A percentile compares a stretch with the other conserved stretches of the same genome.
phyloP scores from a whole-genome alignment of 2,888 invertebrate species.

The Eilema griseolum region DNA sequence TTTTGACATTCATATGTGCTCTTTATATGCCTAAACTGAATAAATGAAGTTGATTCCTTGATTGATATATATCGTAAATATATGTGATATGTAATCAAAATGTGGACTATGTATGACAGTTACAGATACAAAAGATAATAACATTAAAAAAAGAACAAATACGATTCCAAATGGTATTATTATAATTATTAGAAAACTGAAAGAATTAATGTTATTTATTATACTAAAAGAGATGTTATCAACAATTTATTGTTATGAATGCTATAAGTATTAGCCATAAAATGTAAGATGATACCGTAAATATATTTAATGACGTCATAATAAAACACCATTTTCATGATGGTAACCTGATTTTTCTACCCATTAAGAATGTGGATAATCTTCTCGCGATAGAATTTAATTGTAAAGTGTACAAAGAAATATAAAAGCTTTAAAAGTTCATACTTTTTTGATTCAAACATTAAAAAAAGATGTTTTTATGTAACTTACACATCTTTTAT shows the following conservation, averaged over 20 bases:
- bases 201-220: constrained; percentile 30
- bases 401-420: constrained; percentile 29
- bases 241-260: constrained; percentile 43
- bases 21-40: too few species aligned
- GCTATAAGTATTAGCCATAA: constrained; percentile 42
- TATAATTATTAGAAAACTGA: constrained; percentile 32
- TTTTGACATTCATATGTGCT: too few species aligned
- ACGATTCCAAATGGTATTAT: constrained; percentile 12
- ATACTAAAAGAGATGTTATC: constrained; percentile 44
- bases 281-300: constrained; percentile 49
- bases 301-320: constrained; percentile 34
- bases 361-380: constrained; percentile 1
- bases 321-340: constrained; percentile 18
- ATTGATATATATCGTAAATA: too few species aligned
- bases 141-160: neutral
- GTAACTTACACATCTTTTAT: too few species aligned
- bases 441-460: neutral
- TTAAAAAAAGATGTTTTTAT: too few species aligned
- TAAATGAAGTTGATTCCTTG: too few species aligned
- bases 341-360: constrained; percentile 19
- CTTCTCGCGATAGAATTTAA: neutral
- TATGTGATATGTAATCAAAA: neutral
- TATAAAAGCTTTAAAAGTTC: neutral
- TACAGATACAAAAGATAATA: neutral
- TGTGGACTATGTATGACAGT: neutral